phyloP scores from a whole-genome alignment of 2,888 invertebrate species.

The Notodonta dromedarius region DNA sequence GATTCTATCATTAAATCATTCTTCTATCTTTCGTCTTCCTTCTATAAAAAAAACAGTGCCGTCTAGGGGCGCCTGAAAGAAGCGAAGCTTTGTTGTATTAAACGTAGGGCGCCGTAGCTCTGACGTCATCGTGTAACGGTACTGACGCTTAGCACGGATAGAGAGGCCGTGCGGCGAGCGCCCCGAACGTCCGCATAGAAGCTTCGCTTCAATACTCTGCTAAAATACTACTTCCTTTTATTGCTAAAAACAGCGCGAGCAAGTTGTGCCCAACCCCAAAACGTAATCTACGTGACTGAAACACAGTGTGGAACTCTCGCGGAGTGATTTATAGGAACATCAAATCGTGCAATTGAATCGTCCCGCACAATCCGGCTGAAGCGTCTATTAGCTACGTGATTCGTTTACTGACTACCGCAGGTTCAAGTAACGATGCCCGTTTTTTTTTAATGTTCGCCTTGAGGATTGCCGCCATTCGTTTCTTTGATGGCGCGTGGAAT shows the following conservation, averaged over 20 bases:
- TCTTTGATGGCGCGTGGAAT: slow-evolving; percentile 20
- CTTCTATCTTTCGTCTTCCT: no score
- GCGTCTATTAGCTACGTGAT: slow-evolving; percentile 71
- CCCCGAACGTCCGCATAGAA: no score
- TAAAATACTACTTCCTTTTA: no score
- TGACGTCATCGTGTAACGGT: no score
- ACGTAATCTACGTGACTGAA: slow-evolving; percentile 54
- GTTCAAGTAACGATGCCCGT: slow-evolving; percentile 41
- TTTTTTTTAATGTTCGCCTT: slow-evolving; percentile 43
- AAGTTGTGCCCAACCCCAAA: slow-evolving; percentile 19
- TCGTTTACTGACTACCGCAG: slow-evolving; percentile 42
- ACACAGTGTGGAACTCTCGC: slow-evolving; percentile 37
- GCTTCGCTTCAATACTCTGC: no score
- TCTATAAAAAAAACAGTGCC: no score
- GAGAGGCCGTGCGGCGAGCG: no score
- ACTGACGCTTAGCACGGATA: no score
- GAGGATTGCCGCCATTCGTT: slow-evolving; percentile 42
- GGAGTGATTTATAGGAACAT: slow-evolving; percentile 68
- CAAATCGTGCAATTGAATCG: slow-evolving; percentile 68
- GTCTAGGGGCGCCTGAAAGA: no score
- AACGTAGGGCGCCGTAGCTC: no score
- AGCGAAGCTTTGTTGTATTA: no score
- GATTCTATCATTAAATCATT: no score
- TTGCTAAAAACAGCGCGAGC: background rate
- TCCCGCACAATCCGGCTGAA: slow-evolving; percentile 60